phyloP scores from a whole-genome alignment of 2,797 vertebrate genomes.

The Falco berigora region DNA sequence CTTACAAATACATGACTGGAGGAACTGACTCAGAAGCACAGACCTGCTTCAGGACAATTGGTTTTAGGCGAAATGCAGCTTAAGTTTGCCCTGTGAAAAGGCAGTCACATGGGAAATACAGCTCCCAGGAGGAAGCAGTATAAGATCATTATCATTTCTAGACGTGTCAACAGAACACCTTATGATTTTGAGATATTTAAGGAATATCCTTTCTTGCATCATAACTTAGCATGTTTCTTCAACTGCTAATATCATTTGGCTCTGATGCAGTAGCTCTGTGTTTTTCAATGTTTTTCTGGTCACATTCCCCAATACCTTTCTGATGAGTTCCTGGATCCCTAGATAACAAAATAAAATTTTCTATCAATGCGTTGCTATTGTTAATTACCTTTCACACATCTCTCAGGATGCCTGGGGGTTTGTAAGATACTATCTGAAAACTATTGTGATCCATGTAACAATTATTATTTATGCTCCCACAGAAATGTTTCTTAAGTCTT shows the following conservation, averaged over 20 bases:
- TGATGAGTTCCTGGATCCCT: background rate
- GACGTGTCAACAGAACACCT: background rate
- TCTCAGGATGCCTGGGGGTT: background rate
- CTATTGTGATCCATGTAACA: background rate
- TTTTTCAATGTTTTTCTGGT: background rate
- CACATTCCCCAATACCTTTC: background rate
- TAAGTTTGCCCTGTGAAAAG: background rate
- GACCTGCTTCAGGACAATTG: background rate
- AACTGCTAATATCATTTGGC: background rate
- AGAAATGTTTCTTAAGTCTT: background rate
- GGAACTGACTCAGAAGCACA: background rate
- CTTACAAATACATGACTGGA: background rate
- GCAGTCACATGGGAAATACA: background rate
- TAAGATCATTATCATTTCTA: background rate
- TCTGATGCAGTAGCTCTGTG: background rate
- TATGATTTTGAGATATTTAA: background rate
- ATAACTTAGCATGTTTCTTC: background rate
- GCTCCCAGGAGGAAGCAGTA: background rate
- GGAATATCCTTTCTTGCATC: background rate
- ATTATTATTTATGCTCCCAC: background rate
- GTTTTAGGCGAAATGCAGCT: background rate
- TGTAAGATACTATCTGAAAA: background rate
- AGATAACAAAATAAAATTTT: background rate
- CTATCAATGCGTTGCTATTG: background rate
- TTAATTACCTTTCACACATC: background rate